These are phyloP conservation scores for Brienomyrus brachyistius DNA, from an alignment of 2,113 vertebrate species.

Conservation along the genomic window DNA sequence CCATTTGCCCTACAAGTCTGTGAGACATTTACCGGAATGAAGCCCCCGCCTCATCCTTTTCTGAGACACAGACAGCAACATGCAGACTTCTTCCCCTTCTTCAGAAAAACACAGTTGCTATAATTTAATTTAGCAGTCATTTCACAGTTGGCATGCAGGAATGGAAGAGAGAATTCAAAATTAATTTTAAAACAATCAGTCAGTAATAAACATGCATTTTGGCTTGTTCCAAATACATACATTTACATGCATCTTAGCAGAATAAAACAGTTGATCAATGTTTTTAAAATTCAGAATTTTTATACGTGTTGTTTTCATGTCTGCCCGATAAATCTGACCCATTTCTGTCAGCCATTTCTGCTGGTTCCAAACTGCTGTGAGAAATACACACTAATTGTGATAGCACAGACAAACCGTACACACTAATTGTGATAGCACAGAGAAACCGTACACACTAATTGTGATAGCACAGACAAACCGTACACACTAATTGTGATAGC, in stretches of 20 bases:
- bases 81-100: neutral
- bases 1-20: neutral
- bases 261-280: neutral
- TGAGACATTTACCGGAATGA: neutral
- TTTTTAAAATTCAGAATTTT: slow-evolving; percentile 8
- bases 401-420: neutral
- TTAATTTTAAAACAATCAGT: neutral
- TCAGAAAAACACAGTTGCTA: neutral
- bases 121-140: neutral
- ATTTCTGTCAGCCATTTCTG: slow-evolving; percentile 4
- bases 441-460: neutral
- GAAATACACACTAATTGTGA: neutral
- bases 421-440: neutral
- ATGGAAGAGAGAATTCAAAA: neutral
- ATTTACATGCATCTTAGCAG: slow-evolving; percentile 12
- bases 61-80: neutral
- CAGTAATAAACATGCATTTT: neutral
- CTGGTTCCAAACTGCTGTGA: neutral
- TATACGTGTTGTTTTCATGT: neutral
- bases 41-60: neutral
- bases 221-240: slow-evolving; percentile 8
- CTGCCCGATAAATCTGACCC: neutral
- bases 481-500: neutral
- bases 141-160: neutral
- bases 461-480: neutral